phyloP scores from a whole-genome alignment of 2,888 invertebrate genomes.

The Teleiodes luculella region DNA sequence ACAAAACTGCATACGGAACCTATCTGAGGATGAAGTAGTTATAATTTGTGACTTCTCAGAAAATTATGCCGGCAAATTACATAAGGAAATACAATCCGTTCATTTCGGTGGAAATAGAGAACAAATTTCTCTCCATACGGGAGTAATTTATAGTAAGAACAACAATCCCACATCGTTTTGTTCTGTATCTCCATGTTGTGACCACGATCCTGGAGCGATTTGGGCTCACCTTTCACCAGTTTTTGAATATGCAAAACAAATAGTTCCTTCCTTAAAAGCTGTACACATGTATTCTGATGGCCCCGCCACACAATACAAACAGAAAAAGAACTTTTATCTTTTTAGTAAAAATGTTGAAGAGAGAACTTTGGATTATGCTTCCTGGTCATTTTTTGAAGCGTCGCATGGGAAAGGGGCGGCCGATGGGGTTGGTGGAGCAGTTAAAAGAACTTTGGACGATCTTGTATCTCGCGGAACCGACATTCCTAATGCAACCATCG shows the following conservation, averaged over 20 bases:
- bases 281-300: neutral
- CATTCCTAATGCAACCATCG: too few species aligned
- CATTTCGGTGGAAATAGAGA: neutral
- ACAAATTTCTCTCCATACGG: neutral
- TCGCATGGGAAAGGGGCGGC: too few species aligned
- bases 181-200: neutral
- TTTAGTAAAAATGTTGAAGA: too few species aligned
- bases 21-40: too few species aligned
- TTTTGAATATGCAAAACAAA: neutral
- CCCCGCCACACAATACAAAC: neutral
- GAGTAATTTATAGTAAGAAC: neutral
- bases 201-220: neutral
- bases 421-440: too few species aligned
- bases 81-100: neutral
- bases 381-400: too few species aligned
- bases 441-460: too few species aligned
- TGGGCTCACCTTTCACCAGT: neutral
- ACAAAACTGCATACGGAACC: too few species aligned
- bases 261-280: neutral
- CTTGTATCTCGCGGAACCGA: too few species aligned
- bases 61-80: conserved; percentile 21
- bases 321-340: too few species aligned
- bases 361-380: too few species aligned
- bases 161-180: neutral
- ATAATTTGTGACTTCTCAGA: conserved; percentile 22